Base-by-base conservation (phyloP, 2,888 invertebrate species). In the Cryptus viduatorius region DNA sequence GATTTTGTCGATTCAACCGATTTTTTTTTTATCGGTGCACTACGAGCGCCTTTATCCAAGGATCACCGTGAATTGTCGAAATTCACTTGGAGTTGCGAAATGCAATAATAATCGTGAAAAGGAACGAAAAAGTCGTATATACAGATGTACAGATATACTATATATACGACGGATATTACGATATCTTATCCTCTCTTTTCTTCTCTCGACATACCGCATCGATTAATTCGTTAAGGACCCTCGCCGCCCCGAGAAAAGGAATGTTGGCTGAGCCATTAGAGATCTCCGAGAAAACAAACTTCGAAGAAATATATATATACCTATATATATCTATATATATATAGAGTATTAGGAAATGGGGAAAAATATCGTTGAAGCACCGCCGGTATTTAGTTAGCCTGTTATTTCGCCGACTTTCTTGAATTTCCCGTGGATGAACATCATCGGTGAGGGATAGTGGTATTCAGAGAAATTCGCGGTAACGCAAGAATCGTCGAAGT, bases 361-460 rank as follows among this genome's bases (percentile, higher is more conserved):
- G 53, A 61, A 77, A 77, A 82, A 77, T 82, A 82, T 82, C 53
- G 76, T 44, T 77, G 61, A 61, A 59, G 46, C 72, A 37, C 56
- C 24, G 3, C 12, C 19, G 53, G 56, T 77, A 76, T 82, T 77
- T 77, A 76, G 82, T 71, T 71, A 77, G 77, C 71, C 77, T 65
- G 81, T 53, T 76, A 71, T 77, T 76, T 72, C 76, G 10, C 44
- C 44, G 37, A 29, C 65, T 16, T 59, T 56, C 46, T 65, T 75
- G 31, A 16, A 14, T 42, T 76, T 44, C 64, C 53, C 5, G 69
- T 7, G 37, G 50, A 69, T 24, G 48, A 59, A 14, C 44, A 7
- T 53, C 16, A 44, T 10, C n/a, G 56, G 8, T 29, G 24, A 56
- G 24, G 24, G n/a, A 42, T 29, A 42, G 37, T 19, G 19, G 24